phyloP scores from a whole-genome alignment of 2,797 vertebrate species.

The Graptemys geographica region DNA sequence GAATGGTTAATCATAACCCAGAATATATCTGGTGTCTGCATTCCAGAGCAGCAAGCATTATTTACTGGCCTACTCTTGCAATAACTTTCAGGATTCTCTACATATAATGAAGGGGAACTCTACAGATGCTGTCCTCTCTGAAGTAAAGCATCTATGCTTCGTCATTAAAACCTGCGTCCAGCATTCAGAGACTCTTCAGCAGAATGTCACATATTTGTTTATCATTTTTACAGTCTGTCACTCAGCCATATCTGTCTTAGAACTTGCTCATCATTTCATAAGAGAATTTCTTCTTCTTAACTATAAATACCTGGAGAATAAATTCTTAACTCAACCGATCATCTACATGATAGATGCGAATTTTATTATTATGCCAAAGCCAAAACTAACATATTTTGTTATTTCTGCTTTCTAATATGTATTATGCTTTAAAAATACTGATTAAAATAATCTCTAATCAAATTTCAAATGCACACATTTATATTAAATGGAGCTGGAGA shows the following conservation, averaged over 20 bases:
- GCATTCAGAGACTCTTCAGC: neutral
- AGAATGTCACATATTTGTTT: neutral
- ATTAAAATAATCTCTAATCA: neutral
- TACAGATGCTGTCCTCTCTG: neutral
- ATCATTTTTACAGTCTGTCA: neutral
- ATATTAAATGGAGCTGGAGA: neutral
- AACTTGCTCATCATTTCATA: neutral
- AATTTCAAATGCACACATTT: neutral
- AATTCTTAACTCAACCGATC: neutral
- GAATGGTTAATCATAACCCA: slow-evolving; percentile 27
- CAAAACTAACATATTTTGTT: neutral
- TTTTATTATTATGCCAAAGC: neutral
- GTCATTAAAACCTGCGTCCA: neutral
- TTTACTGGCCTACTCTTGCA: neutral
- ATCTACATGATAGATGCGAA: neutral
- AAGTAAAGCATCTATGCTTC: neutral
- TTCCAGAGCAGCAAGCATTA: neutral
- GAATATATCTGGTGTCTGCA: slow-evolving; percentile 21
- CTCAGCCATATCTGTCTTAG: neutral
- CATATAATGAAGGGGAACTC: neutral
- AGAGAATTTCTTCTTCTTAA: neutral
- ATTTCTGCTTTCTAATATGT: neutral
- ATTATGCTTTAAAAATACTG: neutral
- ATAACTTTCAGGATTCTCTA: neutral
- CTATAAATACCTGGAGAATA: neutral